Conservation (phyloP, 1,140 invertebrate genomes). For the Mizuhopecten yessoensis region DNA sequence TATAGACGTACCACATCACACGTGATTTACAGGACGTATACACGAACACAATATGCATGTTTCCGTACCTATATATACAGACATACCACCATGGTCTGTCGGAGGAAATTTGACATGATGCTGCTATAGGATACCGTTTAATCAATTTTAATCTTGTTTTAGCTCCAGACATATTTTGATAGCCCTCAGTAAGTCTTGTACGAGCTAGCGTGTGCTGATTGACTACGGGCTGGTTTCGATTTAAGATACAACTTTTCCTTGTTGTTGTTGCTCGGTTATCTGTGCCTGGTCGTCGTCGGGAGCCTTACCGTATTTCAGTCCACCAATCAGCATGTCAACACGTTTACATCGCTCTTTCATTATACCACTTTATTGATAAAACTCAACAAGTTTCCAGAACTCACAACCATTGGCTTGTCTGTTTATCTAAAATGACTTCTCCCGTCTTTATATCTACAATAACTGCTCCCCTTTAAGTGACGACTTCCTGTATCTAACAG, state of each 20-base stretch:
- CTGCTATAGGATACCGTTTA: neutral
- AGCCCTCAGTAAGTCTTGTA: neutral
- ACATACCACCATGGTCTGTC: neutral
- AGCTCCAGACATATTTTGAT: neutral
- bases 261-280: neutral
- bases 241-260: neutral
- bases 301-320: neutral
- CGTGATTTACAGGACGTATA: neutral
- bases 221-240: neutral
- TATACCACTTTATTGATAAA: neutral
- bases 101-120: neutral
- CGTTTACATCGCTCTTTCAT: neutral
- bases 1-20: neutral
- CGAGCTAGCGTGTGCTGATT: neutral
- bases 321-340: neutral
- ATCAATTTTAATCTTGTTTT: slow-evolving; percentile 6
- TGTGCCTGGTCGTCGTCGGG: neutral
- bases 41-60: neutral
- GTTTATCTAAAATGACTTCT: neutral
- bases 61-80: neutral
- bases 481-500: neutral
- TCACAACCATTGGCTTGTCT: neutral
- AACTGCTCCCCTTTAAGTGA: neutral
- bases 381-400: neutral
- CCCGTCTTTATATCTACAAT: neutral